Evolutionary conservation across 2,888 invertebrate species (phyloP), one percentile per base, ranked within the genome.

Genomic region (Drosophila gaucha): DNA sequence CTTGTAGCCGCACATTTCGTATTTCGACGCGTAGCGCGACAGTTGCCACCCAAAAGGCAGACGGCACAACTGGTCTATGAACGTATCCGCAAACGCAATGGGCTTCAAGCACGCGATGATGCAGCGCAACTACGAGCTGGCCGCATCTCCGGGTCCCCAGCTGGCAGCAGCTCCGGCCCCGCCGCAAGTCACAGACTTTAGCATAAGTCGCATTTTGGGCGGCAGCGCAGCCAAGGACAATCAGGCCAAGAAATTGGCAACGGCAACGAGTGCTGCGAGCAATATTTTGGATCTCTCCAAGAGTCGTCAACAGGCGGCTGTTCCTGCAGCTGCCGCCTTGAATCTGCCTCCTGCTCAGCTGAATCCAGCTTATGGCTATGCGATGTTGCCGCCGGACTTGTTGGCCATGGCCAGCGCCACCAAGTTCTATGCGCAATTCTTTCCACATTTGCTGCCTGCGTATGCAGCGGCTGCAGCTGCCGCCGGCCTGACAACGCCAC

Each of bases 91-190:
- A 46, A 70, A 36, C 44, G 49, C 28, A 30, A 90, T 91, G 91
- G 91, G 92, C 41, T 90, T 90, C 50, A 91, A 92, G 66, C 90
- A 91, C 63, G 89, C 90, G 38, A 88, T 91, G 67, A 76, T 91
- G 55, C 91, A 91, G 73, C 89, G 91, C 58, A 79, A 75, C 57
- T 80, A 89, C 57, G 90, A 91, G 56, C 67, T 90, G 54, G 78
- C 64, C 24, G 87, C 89, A 14, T 78, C 82, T 28, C 70, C 76
- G 14, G 67, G 74, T 8, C 68, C 59, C n/a, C 60, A 69, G 30
- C 43, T 52, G 52, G 46, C 46, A 4, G 66, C 65, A 0, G 66
- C 55, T 14, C 66, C 67, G 0, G 84, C 67, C 0, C 83, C 62
- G 9, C 65, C 57, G 0, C 88, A 90, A 62, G 85, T 90, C 2